Percentiles rank a stretch among this genome's conserved stretches.
phyloP scores from a whole-genome alignment of 2,113 vertebrate genomes.

The Xenopus borealis region DNA sequence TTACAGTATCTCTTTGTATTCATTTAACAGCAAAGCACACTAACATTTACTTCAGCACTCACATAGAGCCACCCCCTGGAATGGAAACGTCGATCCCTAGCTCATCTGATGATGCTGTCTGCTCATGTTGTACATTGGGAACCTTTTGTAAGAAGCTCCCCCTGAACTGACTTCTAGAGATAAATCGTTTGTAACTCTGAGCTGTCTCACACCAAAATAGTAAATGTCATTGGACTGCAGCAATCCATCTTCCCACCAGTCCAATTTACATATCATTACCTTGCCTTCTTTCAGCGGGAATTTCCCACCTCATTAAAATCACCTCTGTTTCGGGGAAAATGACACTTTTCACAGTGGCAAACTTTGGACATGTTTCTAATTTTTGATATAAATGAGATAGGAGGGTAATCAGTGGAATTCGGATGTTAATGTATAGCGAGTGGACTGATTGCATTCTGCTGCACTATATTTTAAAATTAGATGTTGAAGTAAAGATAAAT shows the following conservation, averaged over 20 bases:
- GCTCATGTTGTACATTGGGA: slow-evolving; percentile 12
- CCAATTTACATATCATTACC: slow-evolving; percentile 56
- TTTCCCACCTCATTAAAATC: slow-evolving; percentile 54
- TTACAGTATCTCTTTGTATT: background rate
- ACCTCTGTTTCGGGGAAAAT: slow-evolving; percentile 46
- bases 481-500: too few relatives aligned
- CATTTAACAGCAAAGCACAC: background rate
- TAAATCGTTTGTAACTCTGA: slow-evolving; percentile 31
- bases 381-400: slow-evolving; percentile 3
- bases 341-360: slow-evolving; percentile 44
- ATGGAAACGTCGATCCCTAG: background rate
- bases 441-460: too few relatives aligned
- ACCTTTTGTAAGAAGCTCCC: slow-evolving; percentile 10
- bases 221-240: slow-evolving; percentile 43
- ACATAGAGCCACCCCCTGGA: background rate
- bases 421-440: too few relatives aligned
- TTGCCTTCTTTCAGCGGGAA: slow-evolving; percentile 52
- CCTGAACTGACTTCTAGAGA: slow-evolving; percentile 18
- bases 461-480: too few relatives aligned
- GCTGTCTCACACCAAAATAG: slow-evolving; percentile 31
- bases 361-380: slow-evolving; percentile 19
- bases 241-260: slow-evolving; percentile 43
- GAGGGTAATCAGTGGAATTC: too few relatives aligned
- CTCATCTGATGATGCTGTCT: background rate
- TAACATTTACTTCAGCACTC: background rate